Conservation (phyloP, 2,113 vertebrate species). For the Lophius piscatorius region DNA sequence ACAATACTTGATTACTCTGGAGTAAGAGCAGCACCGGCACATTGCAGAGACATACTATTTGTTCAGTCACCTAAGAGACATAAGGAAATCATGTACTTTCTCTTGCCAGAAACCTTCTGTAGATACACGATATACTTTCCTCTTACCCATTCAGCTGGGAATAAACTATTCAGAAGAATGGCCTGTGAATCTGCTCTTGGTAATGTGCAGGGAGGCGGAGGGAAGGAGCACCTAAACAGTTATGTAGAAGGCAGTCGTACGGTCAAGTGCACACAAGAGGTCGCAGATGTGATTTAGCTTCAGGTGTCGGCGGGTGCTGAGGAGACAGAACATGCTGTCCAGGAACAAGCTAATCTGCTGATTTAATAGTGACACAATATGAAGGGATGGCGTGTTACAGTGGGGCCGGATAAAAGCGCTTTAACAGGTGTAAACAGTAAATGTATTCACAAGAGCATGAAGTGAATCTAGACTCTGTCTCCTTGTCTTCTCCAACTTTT, state of each 20-base stretch:
- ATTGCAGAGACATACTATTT: slow-evolving; percentile 9
- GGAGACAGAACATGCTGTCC: slow-evolving; percentile 47
- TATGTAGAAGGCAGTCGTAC: slow-evolving; percentile 2
- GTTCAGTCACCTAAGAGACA: slow-evolving; percentile 3
- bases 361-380: slow-evolving; percentile 55
- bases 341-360: slow-evolving; percentile 46
- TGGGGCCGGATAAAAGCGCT: slow-evolving; percentile 4
- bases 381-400: slow-evolving; percentile 31
- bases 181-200: neutral
- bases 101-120: slow-evolving; percentile 30
- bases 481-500: no score
- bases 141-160: slow-evolving; percentile 2
- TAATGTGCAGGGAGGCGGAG: neutral
- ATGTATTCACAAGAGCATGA: neutral
- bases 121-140: slow-evolving; percentile 34
- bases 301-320: slow-evolving; percentile 13
- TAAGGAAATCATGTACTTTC: slow-evolving; percentile 38
- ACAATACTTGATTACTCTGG: neutral
- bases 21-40: neutral
- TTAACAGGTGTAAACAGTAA: slow-evolving; percentile 13
- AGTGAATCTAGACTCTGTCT: no score
- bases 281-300: slow-evolving; percentile 20
- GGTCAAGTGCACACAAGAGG: slow-evolving; percentile 4
- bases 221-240: neutral
- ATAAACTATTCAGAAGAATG: slow-evolving; percentile 11